phyloP scores from a whole-genome alignment of 2,113 vertebrate genomes.

The Aramus guarauna region DNA sequence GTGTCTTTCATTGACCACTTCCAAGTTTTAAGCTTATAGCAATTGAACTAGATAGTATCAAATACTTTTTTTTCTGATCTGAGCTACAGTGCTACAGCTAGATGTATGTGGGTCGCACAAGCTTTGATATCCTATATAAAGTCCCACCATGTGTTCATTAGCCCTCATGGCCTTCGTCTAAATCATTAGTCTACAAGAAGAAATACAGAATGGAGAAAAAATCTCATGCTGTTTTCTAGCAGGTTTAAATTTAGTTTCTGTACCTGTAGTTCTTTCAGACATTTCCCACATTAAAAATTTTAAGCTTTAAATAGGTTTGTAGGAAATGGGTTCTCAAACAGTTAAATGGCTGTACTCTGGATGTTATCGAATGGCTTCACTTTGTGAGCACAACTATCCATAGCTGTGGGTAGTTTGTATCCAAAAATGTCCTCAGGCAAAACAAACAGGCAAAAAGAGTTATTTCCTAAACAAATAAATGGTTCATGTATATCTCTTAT shows the following conservation, averaged over 20 bases:
- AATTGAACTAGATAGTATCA: neutral
- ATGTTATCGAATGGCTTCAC: neutral
- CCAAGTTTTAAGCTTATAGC: neutral
- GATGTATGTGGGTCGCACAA: neutral
- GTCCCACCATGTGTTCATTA: slow-evolving; percentile 13
- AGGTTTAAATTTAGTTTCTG: neutral
- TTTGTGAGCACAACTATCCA: neutral
- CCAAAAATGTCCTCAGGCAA: neutral
- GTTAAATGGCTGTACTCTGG: neutral
- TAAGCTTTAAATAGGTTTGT: neutral
- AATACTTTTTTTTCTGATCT: neutral
- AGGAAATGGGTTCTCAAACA: neutral
- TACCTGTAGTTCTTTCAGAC: neutral
- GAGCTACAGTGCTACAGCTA: neutral
- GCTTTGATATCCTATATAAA: neutral
- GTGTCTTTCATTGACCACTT: neutral
- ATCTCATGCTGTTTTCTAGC: neutral
- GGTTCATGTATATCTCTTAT: neutral
- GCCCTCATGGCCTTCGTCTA: neutral
- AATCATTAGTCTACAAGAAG: neutral
- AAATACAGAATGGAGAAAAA: neutral
- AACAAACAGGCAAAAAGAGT: neutral
- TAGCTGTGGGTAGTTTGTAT: neutral
- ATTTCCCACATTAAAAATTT: neutral
- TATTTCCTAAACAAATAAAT: slow-evolving; percentile 26